These are phyloP conservation scores for Margarornis squamiger DNA, from an alignment of 2,797 vertebrate species.

Conservation along the genomic window DNA sequence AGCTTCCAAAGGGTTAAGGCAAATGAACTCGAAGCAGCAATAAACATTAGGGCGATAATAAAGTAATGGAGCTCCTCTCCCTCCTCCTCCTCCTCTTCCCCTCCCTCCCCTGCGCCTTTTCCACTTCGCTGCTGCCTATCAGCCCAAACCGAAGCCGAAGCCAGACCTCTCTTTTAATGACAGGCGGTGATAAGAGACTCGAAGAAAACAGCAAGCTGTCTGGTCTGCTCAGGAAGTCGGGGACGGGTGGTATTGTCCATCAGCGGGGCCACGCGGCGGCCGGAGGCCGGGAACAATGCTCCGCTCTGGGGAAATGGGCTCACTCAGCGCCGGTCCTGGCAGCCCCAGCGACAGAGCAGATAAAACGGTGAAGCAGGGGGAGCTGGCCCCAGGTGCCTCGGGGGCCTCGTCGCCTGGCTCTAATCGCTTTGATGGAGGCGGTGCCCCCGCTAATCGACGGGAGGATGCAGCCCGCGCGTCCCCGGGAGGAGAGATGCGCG, in stretches of 20 bases:
- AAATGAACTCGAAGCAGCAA: conserved; percentile 56
- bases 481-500: background rate
- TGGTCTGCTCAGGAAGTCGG: conserved; percentile 89
- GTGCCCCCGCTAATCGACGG: background rate
- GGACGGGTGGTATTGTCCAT: conserved; percentile 84
- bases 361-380: conserved; percentile 59
- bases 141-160: conserved; percentile 55
- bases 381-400: background rate
- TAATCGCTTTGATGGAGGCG: background rate
- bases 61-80: background rate
- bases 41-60: conserved; percentile 28
- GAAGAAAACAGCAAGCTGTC: conserved; percentile 83
- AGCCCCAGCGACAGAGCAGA: conserved; percentile 60
- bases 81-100: background rate
- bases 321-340: conserved; percentile 68
- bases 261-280: conserved; percentile 75
- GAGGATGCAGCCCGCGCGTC: background rate
- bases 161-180: conserved; percentile 73
- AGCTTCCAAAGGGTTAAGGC: conserved; percentile 79
- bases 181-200: conserved; percentile 83
- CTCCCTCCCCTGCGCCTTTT: conserved; percentile 19
- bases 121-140: conserved; percentile 60
- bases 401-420: background rate
- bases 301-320: conserved; percentile 77
- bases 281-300: conserved; percentile 83